These are phyloP conservation scores for Halocaridina rubra DNA, from an alignment of 2,888 invertebrate genomes.

Conservation along the genomic window DNA sequence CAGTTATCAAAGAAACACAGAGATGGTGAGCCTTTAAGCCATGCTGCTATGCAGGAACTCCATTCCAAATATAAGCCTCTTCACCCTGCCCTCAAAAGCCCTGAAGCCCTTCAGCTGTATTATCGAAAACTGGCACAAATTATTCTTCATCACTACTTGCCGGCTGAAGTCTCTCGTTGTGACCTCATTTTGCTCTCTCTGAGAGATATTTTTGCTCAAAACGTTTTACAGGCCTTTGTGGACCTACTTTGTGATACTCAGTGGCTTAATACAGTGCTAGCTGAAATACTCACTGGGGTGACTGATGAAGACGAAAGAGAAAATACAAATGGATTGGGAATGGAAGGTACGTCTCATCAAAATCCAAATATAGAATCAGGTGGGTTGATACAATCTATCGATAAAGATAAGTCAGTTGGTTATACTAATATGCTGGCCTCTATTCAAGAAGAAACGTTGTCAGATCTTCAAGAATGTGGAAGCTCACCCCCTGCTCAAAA, in stretches of 20 bases:
- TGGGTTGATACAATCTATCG: neutral
- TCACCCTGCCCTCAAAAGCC: slow-evolving; percentile 55
- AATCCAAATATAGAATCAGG: neutral
- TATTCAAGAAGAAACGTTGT: slow-evolving; percentile 49
- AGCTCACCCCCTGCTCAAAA: neutral
- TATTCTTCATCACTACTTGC: slow-evolving; percentile 51
- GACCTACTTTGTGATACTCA: slow-evolving; percentile 59
- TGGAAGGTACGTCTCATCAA: neutral
- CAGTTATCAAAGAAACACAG: slow-evolving; percentile 55
- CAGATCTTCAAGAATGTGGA: slow-evolving; percentile 30
- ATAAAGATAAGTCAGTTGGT: slow-evolving; percentile 14
- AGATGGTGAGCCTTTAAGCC: slow-evolving; percentile 32
- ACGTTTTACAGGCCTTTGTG: slow-evolving; percentile 52
- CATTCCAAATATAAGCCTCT: slow-evolving; percentile 50
- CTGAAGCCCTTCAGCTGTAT: slow-evolving; percentile 41
- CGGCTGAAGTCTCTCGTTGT: slow-evolving; percentile 54
- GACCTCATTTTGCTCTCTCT: slow-evolving; percentile 54
- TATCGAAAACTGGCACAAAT: slow-evolving; percentile 54
- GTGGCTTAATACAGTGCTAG: slow-evolving; percentile 55
- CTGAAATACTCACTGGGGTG: slow-evolving; percentile 42
- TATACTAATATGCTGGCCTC: slow-evolving; percentile 23
- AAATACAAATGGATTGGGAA: neutral
- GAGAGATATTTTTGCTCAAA: slow-evolving; percentile 61
- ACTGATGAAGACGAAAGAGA: slow-evolving; percentile 6
- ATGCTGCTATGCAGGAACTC: slow-evolving; percentile 19